Percentiles rank a stretch among this genome's conserved stretches.
phyloP scores from a whole-genome alignment of 2,888 invertebrate genomes.

The Temnothorax rugatulus region DNA sequence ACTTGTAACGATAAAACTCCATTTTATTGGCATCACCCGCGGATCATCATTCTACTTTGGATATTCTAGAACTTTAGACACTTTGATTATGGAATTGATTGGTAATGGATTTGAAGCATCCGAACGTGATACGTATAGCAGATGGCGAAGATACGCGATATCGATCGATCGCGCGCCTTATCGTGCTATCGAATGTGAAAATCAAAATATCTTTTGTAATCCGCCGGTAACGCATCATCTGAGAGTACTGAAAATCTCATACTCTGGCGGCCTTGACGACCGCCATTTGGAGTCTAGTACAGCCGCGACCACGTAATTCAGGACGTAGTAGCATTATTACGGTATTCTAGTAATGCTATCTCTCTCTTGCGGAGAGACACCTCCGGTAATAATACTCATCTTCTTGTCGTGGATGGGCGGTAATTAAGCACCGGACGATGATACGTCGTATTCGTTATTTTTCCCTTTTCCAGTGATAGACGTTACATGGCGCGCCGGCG shows the following conservation, averaged over 20 bases:
- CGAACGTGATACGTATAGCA: neutral
- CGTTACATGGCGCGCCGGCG: neutral
- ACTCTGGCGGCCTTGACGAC: neutral
- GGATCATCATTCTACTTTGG: neutral
- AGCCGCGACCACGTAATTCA: neutral
- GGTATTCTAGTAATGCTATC: slow-evolving; percentile 31
- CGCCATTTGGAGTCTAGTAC: neutral
- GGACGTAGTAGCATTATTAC: neutral
- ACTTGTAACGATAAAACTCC: slow-evolving; percentile 58
- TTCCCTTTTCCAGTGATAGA: neutral
- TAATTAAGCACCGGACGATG: slow-evolving; percentile 8
- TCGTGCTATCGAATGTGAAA: neutral
- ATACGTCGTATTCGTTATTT: neutral
- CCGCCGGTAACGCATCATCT: neutral
- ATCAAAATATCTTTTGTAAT: neutral
- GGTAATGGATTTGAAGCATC: neutral
- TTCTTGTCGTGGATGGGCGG: neutral
- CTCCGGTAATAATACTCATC: slow-evolving; percentile 19
- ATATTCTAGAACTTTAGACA: neutral
- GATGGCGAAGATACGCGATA: neutral
- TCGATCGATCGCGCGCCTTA: neutral
- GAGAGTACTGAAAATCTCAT: neutral
- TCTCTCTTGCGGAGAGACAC: neutral
- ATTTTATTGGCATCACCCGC: neutral
- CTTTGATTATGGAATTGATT: neutral